phyloP scores from a whole-genome alignment of 1,140 invertebrate species.

The Drosophila murphyi region DNA sequence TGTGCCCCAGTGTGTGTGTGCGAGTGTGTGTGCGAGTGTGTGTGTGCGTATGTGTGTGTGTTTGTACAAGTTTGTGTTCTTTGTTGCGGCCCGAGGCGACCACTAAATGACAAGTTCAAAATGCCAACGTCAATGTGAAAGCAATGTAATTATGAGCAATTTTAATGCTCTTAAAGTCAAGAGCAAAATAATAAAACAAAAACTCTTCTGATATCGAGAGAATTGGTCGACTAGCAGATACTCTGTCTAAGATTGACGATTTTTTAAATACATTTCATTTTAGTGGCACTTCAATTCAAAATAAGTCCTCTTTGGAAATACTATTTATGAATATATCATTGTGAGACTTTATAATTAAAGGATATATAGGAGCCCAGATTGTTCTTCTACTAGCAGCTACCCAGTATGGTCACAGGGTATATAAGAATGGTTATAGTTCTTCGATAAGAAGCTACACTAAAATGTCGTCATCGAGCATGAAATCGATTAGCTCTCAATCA shows the following conservation, averaged over 20 bases:
- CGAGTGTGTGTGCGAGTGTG: background rate
- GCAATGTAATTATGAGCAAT: conserved; percentile 76
- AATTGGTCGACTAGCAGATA: background rate
- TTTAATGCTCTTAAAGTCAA: conserved; percentile 77
- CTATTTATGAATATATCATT: too few species aligned
- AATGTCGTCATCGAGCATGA: too few species aligned
- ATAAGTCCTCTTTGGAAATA: too few species aligned
- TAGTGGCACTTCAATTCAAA: background rate
- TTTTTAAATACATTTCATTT: background rate
- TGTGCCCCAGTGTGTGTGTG: conserved; percentile 24
- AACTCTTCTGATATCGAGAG: background rate
- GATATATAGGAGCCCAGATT: too few species aligned
- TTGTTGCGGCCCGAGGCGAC: conserved; percentile 51
- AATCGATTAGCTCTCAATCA: too few species aligned
- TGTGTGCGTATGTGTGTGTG: background rate
- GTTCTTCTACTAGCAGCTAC: too few species aligned
- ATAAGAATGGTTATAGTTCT: too few species aligned
- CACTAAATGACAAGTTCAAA: conserved; percentile 74
- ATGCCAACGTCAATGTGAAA: conserved; percentile 53
- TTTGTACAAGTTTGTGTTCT: conserved; percentile 44
- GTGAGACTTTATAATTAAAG: too few species aligned
- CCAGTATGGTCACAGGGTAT: too few species aligned
- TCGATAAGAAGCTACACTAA: too few species aligned
- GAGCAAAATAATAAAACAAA: conserved; percentile 34
- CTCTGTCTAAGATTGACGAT: background rate